These are phyloP conservation scores for Solen grandis DNA, from an alignment of 1,140 invertebrate species.

Conservation along the genomic window DNA sequence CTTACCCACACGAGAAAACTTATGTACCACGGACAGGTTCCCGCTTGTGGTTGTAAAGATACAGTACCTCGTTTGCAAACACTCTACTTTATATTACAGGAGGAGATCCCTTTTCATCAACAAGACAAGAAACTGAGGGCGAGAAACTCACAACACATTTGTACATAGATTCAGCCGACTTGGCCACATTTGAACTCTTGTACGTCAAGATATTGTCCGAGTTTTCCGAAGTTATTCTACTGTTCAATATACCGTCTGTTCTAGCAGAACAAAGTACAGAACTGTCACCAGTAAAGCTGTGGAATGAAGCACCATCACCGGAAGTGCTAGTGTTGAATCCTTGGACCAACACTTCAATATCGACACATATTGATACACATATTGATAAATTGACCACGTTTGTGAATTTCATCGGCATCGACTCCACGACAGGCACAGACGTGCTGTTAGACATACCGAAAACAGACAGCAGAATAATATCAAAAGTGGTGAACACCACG, in stretches of 20 bases:
- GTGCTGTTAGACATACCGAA: slow-evolving; percentile 28
- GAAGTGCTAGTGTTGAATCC: slow-evolving; percentile 32
- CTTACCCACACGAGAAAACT: too few relatives aligned
- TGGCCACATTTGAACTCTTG: slow-evolving; percentile 33
- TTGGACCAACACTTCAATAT: slow-evolving; percentile 9
- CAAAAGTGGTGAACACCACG: slow-evolving; percentile 25
- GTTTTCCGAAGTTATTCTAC: slow-evolving; percentile 43
- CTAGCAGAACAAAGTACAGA: slow-evolving; percentile 24
- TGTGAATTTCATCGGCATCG: slow-evolving; percentile 49
- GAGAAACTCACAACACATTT: slow-evolving; percentile 38
- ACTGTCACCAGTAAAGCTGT: slow-evolving; percentile 35
- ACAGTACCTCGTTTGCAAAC: too few relatives aligned
- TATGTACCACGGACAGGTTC: too few relatives aligned
- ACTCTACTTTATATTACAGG: too few relatives aligned
- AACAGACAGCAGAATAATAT: slow-evolving; percentile 1
- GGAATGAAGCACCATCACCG: slow-evolving; percentile 46
- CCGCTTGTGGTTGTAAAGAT: too few relatives aligned
- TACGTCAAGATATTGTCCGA: slow-evolving; percentile 52
- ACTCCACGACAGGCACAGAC: slow-evolving; percentile 6
- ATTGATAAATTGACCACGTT: slow-evolving; percentile 40
- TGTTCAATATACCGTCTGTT: slow-evolving; percentile 27
- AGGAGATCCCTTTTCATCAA: slow-evolving; percentile 43
- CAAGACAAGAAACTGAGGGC: slow-evolving; percentile 24
- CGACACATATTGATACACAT: slow-evolving; percentile 37
- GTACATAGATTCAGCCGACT: slow-evolving; percentile 32